These are phyloP conservation scores for Zosterops hypoxanthus DNA, from an alignment of 2,113 vertebrate genomes.

Conservation along the genomic window DNA sequence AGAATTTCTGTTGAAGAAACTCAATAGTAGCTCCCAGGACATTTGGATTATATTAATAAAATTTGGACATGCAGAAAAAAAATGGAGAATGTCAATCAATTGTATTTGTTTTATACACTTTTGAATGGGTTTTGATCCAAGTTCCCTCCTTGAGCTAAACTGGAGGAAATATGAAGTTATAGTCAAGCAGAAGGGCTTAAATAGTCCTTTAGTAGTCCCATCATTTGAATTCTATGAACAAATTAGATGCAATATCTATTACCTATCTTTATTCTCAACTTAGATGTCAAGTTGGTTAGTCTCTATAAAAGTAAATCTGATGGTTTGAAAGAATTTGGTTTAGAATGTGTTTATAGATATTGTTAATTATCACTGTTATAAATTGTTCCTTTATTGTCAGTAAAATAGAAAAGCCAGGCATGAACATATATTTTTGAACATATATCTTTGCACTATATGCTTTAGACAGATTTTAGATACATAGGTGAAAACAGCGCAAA, in stretches of 20 bases:
- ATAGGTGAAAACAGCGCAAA: neutral
- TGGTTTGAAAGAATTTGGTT: neutral
- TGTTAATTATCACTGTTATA: neutral
- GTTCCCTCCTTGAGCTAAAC: neutral
- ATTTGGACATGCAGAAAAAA: neutral
- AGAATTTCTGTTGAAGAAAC: neutral
- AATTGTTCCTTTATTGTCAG: neutral
- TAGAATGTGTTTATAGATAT: neutral
- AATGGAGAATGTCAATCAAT: accelerated
- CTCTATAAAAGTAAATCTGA: neutral
- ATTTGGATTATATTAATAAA: neutral
- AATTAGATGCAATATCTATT: neutral
- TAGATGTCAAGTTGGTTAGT: neutral
- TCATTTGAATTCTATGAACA: neutral
- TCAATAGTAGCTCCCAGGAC: neutral
- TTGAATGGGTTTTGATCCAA: neutral
- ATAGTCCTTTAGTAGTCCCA: neutral
- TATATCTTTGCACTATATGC: neutral
- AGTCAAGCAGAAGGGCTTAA: neutral
- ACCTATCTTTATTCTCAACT: neutral
- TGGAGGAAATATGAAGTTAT: neutral
- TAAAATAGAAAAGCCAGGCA: neutral
- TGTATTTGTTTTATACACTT: neutral
- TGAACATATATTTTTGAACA: neutral
- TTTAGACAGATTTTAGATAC: neutral